Evolutionary conservation across 2,888 invertebrate genomes (phyloP).

Genomic region (Spicauda simplicius): DNA sequence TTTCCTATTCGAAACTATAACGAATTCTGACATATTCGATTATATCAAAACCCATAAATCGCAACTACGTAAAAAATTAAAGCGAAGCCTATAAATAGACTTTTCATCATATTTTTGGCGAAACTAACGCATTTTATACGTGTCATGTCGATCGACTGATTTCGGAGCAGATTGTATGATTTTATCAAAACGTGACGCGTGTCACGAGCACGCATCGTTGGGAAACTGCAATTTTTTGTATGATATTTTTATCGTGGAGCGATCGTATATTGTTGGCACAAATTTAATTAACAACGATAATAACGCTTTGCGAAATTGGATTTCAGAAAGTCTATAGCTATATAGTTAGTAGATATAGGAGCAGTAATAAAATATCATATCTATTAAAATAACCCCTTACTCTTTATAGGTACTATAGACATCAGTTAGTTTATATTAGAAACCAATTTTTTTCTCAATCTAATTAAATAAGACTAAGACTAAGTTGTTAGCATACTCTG

Average conservation of each 20-base stretch:
- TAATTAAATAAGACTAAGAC: no score
- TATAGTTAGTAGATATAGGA: no score
- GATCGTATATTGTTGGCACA: conserved; percentile 14
- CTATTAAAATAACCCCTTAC: no score
- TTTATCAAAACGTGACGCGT: conserved; percentile 15
- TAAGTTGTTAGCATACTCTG: no score
- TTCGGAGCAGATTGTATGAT: conserved; percentile 7
- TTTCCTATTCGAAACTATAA: no score
- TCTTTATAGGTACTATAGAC: no score
- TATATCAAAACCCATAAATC: no score
- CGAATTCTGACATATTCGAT: no score
- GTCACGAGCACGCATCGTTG: conserved; percentile 15
- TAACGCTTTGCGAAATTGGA: not conserved
- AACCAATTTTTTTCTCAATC: no score
- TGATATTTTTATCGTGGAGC: conserved; percentile 2
- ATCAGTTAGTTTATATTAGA: no score
- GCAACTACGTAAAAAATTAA: not conserved
- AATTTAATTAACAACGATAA: conserved; percentile 13
- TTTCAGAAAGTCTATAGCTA: no score
- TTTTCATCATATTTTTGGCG: not conserved
- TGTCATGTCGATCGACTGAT: conserved; percentile 18
- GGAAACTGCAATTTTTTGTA: conserved; percentile 14
- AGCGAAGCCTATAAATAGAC: not conserved
- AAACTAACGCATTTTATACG: not conserved
- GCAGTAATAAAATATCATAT: no score